Evolutionary conservation across 1,140 invertebrate species (phyloP), one percentile per base, ranked within the genome.

Genomic region (Papilio glaucus): DNA sequence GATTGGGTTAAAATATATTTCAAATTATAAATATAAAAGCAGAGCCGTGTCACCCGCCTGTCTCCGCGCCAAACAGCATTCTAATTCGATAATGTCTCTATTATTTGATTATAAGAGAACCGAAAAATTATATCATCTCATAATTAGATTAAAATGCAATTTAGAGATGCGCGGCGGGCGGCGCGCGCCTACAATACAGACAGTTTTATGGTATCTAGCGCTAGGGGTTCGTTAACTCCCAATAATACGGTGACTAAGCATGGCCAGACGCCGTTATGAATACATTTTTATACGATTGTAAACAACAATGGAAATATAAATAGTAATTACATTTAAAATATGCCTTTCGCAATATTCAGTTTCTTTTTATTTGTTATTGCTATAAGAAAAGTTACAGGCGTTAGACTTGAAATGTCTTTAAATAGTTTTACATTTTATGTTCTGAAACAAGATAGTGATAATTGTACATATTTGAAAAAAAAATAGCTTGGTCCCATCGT

Each of bases 101-200:
- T 91, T 87, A 91, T 92, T 87, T 87, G 88, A 91, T 92, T 92
- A 92, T 79, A 82, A 83, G 77, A 68, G 88, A 83, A 90, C 86
- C 88, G 86, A 92, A 91, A 92, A 92, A 92, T 92, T 92, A 91
- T 91, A 92, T 91, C 84, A 87, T 85, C 82, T 75, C 63, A 73
- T 91, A 91, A 92, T 92, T 90, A 90, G 86, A 89, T 92, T 92
- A 92, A 92, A 92, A 87, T 89, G 88, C 89, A 91, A 92, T 92
- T 92, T 88, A 87, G 89, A 88, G 84, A 89, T 81, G 85, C 84
- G 85, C 88, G 79, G 77, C 85, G 81, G 85, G 87, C 75, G 85
- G 81, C 87, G 81, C 82, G 81, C 82, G 79, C 69, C 73, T 24
- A 63, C 72, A 60, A 68, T 29, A 24, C 37, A 77, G 78, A 76